Evolutionary conservation across 2,113 vertebrate species (phyloP).

Genomic region (Pimephales promelas): DNA sequence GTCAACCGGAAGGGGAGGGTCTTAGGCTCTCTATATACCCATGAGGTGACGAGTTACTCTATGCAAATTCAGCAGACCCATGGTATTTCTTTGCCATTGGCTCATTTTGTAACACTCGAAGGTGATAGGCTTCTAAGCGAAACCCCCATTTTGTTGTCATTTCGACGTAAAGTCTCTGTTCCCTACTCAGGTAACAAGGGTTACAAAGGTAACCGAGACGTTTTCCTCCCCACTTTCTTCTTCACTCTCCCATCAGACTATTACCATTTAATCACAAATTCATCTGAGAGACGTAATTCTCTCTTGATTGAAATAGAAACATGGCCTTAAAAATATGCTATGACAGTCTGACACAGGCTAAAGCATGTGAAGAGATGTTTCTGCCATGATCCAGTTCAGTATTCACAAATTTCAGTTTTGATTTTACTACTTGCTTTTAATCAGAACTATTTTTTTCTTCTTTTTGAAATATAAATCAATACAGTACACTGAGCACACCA

Average conservation of each 20-base stretch:
- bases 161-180: no score
- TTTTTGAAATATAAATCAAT: constrained; percentile 39
- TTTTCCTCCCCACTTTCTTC: neutral
- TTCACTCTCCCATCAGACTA: constrained; percentile 23
- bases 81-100: no score
- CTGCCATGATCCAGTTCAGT: neutral
- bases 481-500: constrained; percentile 9
- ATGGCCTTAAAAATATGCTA: neutral
- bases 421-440: neutral
- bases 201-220: neutral
- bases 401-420: neutral
- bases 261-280: constrained; percentile 45
- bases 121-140: no score
- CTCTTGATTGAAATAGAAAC: constrained; percentile 12
- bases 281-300: constrained; percentile 40
- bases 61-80: no score
- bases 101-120: no score
- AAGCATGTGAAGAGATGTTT: constrained; percentile 20
- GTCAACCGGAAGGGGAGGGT: no score
- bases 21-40: no score
- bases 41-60: no score
- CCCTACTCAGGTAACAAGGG: no score
- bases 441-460: neutral
- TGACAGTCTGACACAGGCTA: neutral
- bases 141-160: no score